Base-by-base conservation (phyloP, 2,888 invertebrate species). In the Trachelus stipa region DNA sequence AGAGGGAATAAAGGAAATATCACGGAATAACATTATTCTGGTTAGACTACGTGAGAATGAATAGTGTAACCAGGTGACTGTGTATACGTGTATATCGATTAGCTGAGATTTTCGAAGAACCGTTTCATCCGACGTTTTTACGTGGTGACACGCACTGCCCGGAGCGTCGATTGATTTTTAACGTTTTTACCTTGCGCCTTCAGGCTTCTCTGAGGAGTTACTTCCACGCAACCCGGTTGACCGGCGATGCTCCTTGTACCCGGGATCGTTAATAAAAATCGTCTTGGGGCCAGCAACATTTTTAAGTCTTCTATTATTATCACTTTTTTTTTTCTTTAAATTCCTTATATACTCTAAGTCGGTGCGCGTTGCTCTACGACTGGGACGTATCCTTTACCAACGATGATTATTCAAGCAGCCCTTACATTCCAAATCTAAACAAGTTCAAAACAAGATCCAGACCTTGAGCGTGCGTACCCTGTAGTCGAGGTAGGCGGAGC, bases 401-500 rank as follows among this genome's bases (percentile, higher is more conserved):
- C 15, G 71, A 71, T 34, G 71, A 71, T 71, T 71, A 71, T 71
- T 71, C 33, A 23, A 71, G 71, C 71, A 71, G 71, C 71, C 71
- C 71, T 71, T 71, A 34, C 71, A 71, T 71, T 71, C 71, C 71
- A 34, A 71, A 34, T 34, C 71, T 4, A 34, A 71, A 34, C 71
- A 34, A 31, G 71, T 34, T 71, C 71, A 71, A 71, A 71, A 71
- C 71, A 34, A 71, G 71, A 71, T 71, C 33, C 71, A 34, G 71
- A 31, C 71, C 71, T 71, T 34, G 12, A 56, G 56, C 33, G 23
- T 31, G 33, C 71, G 71, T 71, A 31, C 12, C 71, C 33, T 15
- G 31, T 34, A 71, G 71, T 33, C 71, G 71, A 56, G 23, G 33
- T 71, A 34, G 71, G 71, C 71, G 71, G 71, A 71, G 31, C 71